phyloP scores from a whole-genome alignment of 1,140 invertebrate species.

The Pissodes strobi region DNA sequence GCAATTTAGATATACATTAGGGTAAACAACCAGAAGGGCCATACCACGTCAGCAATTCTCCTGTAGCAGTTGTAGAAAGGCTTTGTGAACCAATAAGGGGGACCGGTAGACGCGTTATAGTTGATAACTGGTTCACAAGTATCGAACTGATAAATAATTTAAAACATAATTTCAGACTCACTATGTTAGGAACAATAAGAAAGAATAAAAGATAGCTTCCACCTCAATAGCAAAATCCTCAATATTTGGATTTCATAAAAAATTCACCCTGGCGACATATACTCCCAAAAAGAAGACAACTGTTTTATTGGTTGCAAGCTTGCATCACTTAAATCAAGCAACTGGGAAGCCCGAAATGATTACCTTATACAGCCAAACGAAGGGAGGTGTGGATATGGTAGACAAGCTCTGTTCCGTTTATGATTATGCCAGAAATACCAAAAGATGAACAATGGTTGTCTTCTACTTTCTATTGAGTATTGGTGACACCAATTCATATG shows the following conservation, averaged over 20 bases:
- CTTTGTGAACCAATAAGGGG: constrained; percentile 27
- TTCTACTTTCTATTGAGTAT: constrained; percentile 32
- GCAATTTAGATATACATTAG: constrained; percentile 33
- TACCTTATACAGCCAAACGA: constrained; percentile 32
- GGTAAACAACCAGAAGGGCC: constrained; percentile 28
- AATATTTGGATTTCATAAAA: constrained; percentile 13
- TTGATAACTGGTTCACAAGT: no score
- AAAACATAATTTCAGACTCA: constrained; percentile 22
- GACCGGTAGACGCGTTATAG: no score
- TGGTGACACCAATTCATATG: constrained; percentile 14
- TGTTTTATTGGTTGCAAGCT: constrained; percentile 26
- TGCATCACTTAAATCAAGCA: constrained; percentile 17
- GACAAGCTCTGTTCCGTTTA: constrained; percentile 24
- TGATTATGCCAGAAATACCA: constrained; percentile 14
- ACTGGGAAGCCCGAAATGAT: constrained; percentile 31
- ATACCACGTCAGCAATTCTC: not conserved
- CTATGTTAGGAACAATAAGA: no score
- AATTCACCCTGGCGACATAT: constrained; percentile 7
- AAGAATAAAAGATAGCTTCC: constrained; percentile 27
- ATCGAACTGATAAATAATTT: no score
- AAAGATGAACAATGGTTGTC: constrained; percentile 23
- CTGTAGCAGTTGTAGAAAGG: constrained; percentile 14
- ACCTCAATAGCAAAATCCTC: not conserved
- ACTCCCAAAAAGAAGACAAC: constrained; percentile 13
- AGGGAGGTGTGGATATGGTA: constrained; percentile 30